Base-by-base conservation (phyloP, 2,888 invertebrate species). In the Gerris lacustris region DNA sequence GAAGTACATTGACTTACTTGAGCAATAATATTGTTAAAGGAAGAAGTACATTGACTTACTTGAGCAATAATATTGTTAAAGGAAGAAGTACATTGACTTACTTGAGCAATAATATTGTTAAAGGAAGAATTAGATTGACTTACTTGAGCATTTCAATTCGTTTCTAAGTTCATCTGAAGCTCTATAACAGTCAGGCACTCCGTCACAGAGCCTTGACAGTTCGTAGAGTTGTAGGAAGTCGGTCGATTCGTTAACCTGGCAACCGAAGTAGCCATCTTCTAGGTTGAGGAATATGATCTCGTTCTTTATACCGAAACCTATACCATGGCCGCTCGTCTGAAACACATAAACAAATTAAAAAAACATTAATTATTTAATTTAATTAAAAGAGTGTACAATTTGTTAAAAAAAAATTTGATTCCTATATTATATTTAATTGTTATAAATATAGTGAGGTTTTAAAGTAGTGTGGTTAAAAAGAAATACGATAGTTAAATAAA, bases 231-330 rank as follows among this genome's bases (percentile, higher is more conserved):
- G 95, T 82, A 96, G 86, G 81, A 95, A 90, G 84, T 94, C 94
- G 80, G 92, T 91, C 79, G 94, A 94, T 85, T 92, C 93, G 86
- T 96, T 96, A 79, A 95, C 93, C 87, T 96, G 95, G 84, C 95
- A 96, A 80, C 94, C 95, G 84, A 96, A 96, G 83, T 94, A 95
- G 81, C 95, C 95, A 86, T 95, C 94, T 86, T 95, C 95, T 83
- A 95, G 87, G 84, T 95, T 95, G 82, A 96, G 87, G 86, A 95
- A 94, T 86, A 96, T 95, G 82, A 94, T 90, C 86, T 95, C 94
- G 83, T 90, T 87, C 86, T 88, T 90, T 84, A 90, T 88, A 86
- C 89, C 89, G 83, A 86, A 87, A 79, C 89, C 88, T 84, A 89
- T 77, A 71, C 77, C 77, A 68, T 76, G 76, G 73, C 72, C 71